Evolutionary conservation across 2,888 invertebrate genomes (phyloP).

Genomic region (Bugula neritina): DNA sequence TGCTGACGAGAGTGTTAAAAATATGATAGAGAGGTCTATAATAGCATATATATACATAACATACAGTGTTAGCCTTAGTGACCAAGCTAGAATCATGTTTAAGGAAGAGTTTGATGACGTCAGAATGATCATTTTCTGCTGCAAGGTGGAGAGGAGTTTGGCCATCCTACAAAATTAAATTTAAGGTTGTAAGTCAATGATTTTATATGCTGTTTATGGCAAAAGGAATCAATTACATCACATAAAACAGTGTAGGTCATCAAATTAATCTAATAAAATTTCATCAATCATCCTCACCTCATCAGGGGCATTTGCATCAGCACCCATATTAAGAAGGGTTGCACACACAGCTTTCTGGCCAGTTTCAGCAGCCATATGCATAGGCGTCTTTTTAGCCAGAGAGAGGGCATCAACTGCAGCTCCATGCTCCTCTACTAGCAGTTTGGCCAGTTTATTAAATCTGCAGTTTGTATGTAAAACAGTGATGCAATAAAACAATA

Average conservation of each 20-base stretch:
- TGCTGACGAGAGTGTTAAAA: no score
- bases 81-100: slow-evolving; percentile 73
- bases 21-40: no score
- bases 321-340: slow-evolving; percentile 81
- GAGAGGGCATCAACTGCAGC: slow-evolving; percentile 93
- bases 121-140: slow-evolving; percentile 94
- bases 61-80: slow-evolving; percentile 81
- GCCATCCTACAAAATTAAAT: slow-evolving; percentile 63
- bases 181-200: no score
- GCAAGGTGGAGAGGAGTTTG: slow-evolving; percentile 96
- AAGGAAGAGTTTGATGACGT: slow-evolving; percentile 93
- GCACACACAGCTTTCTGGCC: slow-evolving; percentile 95
- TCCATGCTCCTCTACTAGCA: slow-evolving; percentile 87
- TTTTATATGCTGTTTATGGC: no score
- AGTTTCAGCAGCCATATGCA: slow-evolving; percentile 91
- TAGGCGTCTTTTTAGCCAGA: slow-evolving; percentile 88
- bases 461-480: background rate
- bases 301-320: slow-evolving; percentile 91
- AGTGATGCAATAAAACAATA: no score
- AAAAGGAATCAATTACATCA: no score
- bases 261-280: no score
- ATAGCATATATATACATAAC: no score
- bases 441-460: slow-evolving; percentile 72
- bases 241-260: no score
- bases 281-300: no score